phyloP scores from a whole-genome alignment of 2,113 vertebrate species.

The Cyphomyrus discorhynchus region DNA sequence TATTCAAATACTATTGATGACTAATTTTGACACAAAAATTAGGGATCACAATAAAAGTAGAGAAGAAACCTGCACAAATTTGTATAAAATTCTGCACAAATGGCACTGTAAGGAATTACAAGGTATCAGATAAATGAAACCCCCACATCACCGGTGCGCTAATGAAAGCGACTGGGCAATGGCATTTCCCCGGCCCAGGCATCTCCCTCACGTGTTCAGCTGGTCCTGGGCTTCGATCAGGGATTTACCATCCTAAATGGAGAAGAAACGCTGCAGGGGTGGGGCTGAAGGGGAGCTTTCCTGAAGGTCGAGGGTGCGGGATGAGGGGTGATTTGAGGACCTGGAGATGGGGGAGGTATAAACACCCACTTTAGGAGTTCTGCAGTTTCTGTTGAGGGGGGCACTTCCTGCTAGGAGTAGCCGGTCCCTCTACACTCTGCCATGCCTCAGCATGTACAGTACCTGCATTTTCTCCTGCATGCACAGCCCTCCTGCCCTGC shows the following conservation, averaged over 20 bases:
- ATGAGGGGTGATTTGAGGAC: slow-evolving; percentile 15
- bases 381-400: slow-evolving; percentile 55
- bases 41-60: not conserved
- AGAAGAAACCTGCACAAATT: not conserved
- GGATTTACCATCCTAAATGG: slow-evolving; percentile 51
- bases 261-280: slow-evolving; percentile 52
- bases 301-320: not conserved
- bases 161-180: slow-evolving; percentile 30
- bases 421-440: slow-evolving; percentile 13
- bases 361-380: slow-evolving; percentile 32
- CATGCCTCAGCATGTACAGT: not conserved
- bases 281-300: slow-evolving; percentile 39
- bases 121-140: slow-evolving; percentile 37
- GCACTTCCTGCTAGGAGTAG: slow-evolving; percentile 46
- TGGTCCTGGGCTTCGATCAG: slow-evolving; percentile 41
- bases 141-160: slow-evolving; percentile 35
- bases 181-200: slow-evolving; percentile 40
- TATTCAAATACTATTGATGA: not conserved
- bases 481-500: too few species aligned
- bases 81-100: slow-evolving; percentile 46
- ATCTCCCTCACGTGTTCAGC: slow-evolving; percentile 40
- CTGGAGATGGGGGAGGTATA: slow-evolving; percentile 4
- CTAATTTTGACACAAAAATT: not conserved
- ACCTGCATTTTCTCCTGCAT: not conserved
- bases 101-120: slow-evolving; percentile 34